Evolutionary conservation across 2,797 vertebrate genomes (phyloP).

Genomic region (Cossypha heuglini): DNA sequence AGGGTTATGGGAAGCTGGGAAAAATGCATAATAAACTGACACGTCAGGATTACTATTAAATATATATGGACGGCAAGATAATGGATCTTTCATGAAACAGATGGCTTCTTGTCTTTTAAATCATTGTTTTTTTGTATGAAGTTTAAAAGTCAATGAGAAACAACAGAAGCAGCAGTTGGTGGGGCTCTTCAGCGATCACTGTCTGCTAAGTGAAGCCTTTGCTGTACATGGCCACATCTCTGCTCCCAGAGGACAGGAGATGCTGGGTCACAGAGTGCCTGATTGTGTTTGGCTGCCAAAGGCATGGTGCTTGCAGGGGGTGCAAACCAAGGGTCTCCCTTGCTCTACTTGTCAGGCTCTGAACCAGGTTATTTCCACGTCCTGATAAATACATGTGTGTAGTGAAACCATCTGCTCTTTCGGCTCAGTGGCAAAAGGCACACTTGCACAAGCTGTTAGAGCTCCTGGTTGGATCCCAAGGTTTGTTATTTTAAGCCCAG

Average conservation of each 20-base stretch:
- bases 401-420: not conserved
- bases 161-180: not conserved
- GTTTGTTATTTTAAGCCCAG: constrained; percentile 1
- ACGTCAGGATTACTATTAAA: not conserved
- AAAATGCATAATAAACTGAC: not conserved
- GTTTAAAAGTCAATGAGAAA: not conserved
- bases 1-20: not conserved
- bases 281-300: not conserved
- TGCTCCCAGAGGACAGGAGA: not conserved
- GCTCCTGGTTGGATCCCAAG: not conserved
- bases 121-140: not conserved
- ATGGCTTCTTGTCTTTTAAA: not conserved
- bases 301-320: not conserved
- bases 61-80: not conserved
- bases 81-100: not conserved
- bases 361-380: not conserved
- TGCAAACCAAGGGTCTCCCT: not conserved
- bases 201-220: not conserved
- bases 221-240: not conserved
- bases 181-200: not conserved
- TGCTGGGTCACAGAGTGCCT: not conserved
- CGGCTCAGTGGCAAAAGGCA: not conserved
- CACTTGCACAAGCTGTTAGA: not conserved
- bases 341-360: not conserved
- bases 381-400: not conserved